Evolutionary conservation across 2,888 invertebrate genomes (phyloP), one percentile per base, ranked within the genome.

Genomic region (Creontiades dilutus): DNA sequence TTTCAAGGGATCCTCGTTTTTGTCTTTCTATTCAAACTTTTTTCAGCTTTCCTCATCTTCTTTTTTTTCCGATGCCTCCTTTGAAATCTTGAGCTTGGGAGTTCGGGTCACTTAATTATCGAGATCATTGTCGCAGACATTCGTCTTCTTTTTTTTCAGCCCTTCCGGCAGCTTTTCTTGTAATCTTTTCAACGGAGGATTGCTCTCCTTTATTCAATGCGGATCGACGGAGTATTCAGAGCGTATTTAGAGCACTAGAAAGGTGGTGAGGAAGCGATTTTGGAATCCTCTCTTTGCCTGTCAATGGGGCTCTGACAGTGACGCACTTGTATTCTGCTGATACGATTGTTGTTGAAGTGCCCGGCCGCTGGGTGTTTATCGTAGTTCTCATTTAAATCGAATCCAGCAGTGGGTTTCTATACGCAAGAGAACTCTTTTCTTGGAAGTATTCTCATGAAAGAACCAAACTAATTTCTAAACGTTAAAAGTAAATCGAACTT

Each of bases 31-130:
- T 61, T 11, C 19, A 61, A 61, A 57, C 61, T n/a, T 61, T 61
- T 19, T 61, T 61, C 3, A n/a, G n/a, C 19, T 19, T 48, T 61
- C 19, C 61, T 61, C 19, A 0, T n/a, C n/a, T n/a, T n/a, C n/a
- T n/a, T n/a, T n/a, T n/a, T n/a, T 61, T 61, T 11, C 48, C 13
- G 1, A 23, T 19, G 61, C 19, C 9, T 61, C 61, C 61, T 61
- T 61, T 61, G 61, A 61, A 61, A 19, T n/a, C n/a, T n/a, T n/a
- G n/a, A n/a, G n/a, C n/a, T 19, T 16, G 19, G 3, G n/a, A 61
- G 61, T 61, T 19, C 61, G 61, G 61, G 19, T 61, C 61, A 61
- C 61, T 61, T 61, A 61, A 61, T 61, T 61, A 61, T 61, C 61
- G 19, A 61, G 61, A 61, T 61, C 61, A 61, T 61, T 61, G 61